phyloP scores from a whole-genome alignment of 2,113 vertebrate species.

The Amia ocellicauda region DNA sequence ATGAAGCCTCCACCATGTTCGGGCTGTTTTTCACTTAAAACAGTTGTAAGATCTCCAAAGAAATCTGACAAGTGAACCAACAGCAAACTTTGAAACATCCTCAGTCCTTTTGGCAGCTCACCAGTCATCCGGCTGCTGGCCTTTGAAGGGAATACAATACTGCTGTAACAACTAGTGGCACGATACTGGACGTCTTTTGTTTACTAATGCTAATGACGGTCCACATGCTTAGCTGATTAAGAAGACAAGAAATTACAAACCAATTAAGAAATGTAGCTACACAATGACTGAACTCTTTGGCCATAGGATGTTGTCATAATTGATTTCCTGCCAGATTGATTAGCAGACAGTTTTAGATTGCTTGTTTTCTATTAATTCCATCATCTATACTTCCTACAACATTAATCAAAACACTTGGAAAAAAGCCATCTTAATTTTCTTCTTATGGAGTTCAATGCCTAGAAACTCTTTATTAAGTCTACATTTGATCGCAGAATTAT shows the following conservation, averaged over 20 bases:
- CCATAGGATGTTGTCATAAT: too few species aligned
- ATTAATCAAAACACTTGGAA: too few species aligned
- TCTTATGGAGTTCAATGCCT: too few species aligned
- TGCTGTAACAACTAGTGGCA: background rate
- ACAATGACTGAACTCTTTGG: background rate
- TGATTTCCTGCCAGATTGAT: too few species aligned
- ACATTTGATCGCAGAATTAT: too few species aligned
- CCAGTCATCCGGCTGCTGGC: background rate
- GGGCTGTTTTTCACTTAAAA: constrained; percentile 10
- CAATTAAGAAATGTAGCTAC: background rate
- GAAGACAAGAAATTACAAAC: background rate
- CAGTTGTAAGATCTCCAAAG: background rate
- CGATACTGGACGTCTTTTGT: background rate
- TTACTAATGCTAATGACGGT: background rate
- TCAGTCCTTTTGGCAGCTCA: background rate
- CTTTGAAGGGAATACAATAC: constrained; percentile 3
- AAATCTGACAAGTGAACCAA: constrained; percentile 5
- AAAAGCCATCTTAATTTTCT: too few species aligned
- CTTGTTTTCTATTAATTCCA: too few species aligned
- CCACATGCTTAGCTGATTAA: background rate
- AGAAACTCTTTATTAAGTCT: too few species aligned
- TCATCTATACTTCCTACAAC: too few species aligned
- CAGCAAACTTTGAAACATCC: background rate
- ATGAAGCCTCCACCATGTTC: background rate
- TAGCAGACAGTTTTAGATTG: too few species aligned